Conservation (phyloP, 2,888 invertebrate species). For the Mimachlamys varia region DNA sequence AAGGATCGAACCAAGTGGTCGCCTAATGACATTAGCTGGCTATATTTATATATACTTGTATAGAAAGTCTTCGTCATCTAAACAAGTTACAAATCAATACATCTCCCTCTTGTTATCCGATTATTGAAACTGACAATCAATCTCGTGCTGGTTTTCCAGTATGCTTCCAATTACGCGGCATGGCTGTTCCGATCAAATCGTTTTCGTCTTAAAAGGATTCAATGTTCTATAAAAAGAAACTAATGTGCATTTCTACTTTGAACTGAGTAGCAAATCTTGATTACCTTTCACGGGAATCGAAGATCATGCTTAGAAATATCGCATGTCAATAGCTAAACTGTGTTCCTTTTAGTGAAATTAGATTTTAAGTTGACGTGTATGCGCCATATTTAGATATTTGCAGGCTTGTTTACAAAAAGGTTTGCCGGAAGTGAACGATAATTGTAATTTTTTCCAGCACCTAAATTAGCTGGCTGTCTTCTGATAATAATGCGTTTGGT, state of each 20-base stretch:
- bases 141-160: not conserved
- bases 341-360: too few relatives aligned
- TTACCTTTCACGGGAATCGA: not conserved
- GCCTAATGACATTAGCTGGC: not conserved
- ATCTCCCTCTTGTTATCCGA: not conserved
- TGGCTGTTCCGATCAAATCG: not conserved
- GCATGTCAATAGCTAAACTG: too few relatives aligned
- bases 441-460: too few relatives aligned
- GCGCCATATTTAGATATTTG: too few relatives aligned
- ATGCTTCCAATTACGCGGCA: not conserved
- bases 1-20: not conserved
- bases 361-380: too few relatives aligned
- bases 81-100: not conserved
- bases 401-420: too few relatives aligned
- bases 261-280: not conserved
- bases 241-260: not conserved
- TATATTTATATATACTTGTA: not conserved
- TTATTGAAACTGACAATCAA: conserved; percentile 28
- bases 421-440: too few relatives aligned
- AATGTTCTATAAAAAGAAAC: not conserved
- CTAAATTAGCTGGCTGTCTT: too few relatives aligned
- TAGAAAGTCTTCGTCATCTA: not conserved
- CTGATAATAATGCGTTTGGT: too few relatives aligned
- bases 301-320: too few relatives aligned
- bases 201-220: not conserved